Conservation (phyloP, 2,888 invertebrate genomes). For the Eupeodes luniger region DNA sequence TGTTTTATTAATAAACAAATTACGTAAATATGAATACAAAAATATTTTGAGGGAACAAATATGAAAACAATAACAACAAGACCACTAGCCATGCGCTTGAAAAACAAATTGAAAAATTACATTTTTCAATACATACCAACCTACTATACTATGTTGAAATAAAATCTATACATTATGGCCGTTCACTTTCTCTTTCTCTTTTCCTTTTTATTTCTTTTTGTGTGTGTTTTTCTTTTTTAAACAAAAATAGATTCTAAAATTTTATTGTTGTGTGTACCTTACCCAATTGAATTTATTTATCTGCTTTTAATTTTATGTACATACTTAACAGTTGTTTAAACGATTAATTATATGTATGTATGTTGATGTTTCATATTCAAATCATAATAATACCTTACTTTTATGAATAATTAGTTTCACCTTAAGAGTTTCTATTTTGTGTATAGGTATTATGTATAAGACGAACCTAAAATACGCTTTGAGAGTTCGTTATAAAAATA, state of each 20-base stretch:
- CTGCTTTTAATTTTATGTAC: slow-evolving; percentile 5
- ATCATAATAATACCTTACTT: slow-evolving; percentile 2
- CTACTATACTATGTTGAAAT: not conserved
- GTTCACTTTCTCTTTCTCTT: slow-evolving; percentile 31
- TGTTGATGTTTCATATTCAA: slow-evolving; percentile 9
- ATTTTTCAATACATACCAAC: slow-evolving; percentile 16
- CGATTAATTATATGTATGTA: not conserved
- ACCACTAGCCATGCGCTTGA: slow-evolving; percentile 33
- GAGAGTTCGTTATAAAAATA: slow-evolving; percentile 57
- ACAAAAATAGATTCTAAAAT: slow-evolving; percentile 14
- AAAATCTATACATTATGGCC: slow-evolving; percentile 12
- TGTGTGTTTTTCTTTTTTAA: not conserved
- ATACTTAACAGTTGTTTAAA: not conserved
- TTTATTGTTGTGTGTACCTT: slow-evolving; percentile 9
- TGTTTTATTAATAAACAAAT: not conserved
- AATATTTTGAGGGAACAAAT: not conserved
- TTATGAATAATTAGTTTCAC: not conserved
- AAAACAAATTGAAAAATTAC: not conserved
- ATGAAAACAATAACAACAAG: not conserved
- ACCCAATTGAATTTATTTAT: slow-evolving; percentile 2
- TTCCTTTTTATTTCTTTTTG: not conserved
- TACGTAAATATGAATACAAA: not conserved
- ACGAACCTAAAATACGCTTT: slow-evolving; percentile 31
- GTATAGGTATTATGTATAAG: not conserved
- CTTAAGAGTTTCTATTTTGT: slow-evolving; percentile 19